Evolutionary conservation across 64 coral and sea anemone species (phyloP), one percentile per base, ranked within the genome.

Genomic region (Pocillopora verrucosa): DNA sequence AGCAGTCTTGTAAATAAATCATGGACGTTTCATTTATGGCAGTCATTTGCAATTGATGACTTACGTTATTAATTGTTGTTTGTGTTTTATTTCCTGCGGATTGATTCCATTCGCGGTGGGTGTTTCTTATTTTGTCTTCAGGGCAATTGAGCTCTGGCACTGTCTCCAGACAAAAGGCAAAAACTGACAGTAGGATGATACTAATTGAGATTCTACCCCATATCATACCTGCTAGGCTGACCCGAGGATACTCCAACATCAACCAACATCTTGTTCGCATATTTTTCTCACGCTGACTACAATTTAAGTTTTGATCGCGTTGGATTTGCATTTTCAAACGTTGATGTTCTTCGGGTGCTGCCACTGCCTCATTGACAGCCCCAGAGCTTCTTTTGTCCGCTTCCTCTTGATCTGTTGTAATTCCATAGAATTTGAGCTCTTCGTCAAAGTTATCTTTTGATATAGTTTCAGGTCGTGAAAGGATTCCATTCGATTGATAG

Each of bases 401-500:
- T 10, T 61, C 26, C 51, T 77, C 79, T 17, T 75, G 69, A 15
- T 30, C 22, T 20, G 63, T 73, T 65, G 60, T 82, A 17, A 95
- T 84, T 17, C 76, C 90, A 69, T 87, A 95, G 60, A 95, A 95
- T 59, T 95, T 72, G 11, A 86, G 79, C 30, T 95, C 94, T 10
- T 95, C 74, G 38, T 89, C 80, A 60, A 95, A 95, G 37, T 88
- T 70, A 72, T 83, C 80, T 37, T 92, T 61, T 16, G 94, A 59
- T 7, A 95, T 56, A 17, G 72, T 75, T 24, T 73, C 61, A 16
- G 90, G 90, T 61, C 86, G 60, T 16, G 85, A 16, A 15, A 95
- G 87, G 16, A 92, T 95, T 10, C 94, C 94, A 30, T 92, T 73
- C 22, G 89, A 91, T 38, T 95, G 94, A 34, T 95, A 95, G 60